phyloP scores from a whole-genome alignment of 2,797 vertebrate species.

The Diceros bicornis region DNA sequence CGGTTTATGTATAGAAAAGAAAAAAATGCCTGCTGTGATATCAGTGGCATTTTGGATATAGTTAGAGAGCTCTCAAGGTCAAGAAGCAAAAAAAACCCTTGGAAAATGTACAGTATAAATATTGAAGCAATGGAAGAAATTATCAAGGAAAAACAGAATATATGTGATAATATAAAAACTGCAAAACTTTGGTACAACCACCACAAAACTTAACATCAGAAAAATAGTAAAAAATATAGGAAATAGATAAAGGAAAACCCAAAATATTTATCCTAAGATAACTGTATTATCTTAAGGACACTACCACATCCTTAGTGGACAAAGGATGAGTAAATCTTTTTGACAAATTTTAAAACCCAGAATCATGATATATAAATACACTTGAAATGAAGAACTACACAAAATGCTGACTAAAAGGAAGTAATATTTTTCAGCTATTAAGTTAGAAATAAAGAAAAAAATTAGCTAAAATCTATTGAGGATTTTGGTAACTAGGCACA shows the following conservation, averaged over 20 bases:
- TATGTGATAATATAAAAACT: background rate
- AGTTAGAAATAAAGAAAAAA: constrained; percentile 14
- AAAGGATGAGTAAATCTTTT: background rate
- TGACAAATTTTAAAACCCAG: background rate
- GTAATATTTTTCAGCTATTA: background rate
- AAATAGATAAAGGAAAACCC: background rate
- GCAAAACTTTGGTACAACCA: background rate
- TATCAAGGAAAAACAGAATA: background rate
- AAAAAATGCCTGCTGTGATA: background rate
- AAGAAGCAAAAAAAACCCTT: constrained; percentile 19
- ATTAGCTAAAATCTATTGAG: background rate
- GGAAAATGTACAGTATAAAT: background rate
- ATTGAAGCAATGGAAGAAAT: background rate
- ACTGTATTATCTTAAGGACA: background rate
- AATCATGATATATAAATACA: background rate
- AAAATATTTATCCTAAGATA: constrained; percentile 5
- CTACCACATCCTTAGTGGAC: background rate
- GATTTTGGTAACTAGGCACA: background rate
- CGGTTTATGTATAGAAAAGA: background rate
- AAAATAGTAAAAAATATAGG: background rate
- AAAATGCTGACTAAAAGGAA: constrained; percentile 25
- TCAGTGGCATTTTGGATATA: background rate
- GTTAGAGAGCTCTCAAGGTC: constrained; percentile 34
- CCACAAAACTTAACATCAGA: background rate
- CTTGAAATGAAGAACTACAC: constrained; percentile 8